Evolutionary conservation across 1,140 invertebrate species (phyloP), one percentile per base, ranked within the genome.

Genomic region (Meloidogyne floridensis): DNA sequence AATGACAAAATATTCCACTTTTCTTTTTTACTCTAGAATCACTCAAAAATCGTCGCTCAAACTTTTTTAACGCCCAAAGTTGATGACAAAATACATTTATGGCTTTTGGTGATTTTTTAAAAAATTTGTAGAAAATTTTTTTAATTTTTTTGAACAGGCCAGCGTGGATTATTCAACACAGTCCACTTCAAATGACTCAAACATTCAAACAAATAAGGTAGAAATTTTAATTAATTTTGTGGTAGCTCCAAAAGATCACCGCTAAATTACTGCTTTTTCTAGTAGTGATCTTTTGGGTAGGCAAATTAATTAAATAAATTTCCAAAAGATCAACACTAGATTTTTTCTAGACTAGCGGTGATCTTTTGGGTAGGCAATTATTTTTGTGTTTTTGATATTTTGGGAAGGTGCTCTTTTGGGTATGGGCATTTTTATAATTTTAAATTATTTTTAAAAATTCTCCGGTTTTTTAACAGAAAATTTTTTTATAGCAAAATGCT

Each of bases 101-200:
- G 80, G 80, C 77, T 80, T 18, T 80, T 80, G 76, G 76, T 80
- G 42, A 51, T 20, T 69, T 59, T 77, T 65, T n/a, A n/a, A n/a
- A n/a, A n/a, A n/a, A n/a, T n/a, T n/a, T n/a, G n/a, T n/a, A n/a
- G n/a, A n/a, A n/a, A n/a, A n/a, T n/a, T n/a, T n/a, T n/a, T n/a
- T n/a, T n/a, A n/a, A n/a, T n/a, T 2, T 42, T 15, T 53, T 75
- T 74, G 11, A 56, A 42, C 72, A 80, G 80, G 32, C 54, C 13
- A 80, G 75, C 18, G 56, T 80, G 13, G 77, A 80, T 18, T 80
- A 74, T 75, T 80, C 72, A 9, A 71, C 75, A 2, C 59, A 76
- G 72, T 32, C 32, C 2, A 32, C 32, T 32, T 32, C 32, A 32
- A 32, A 1, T 32, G 15, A 9, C 32, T 7, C 65, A n/a, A 53